A percentile compares a stretch with the other conserved stretches of the same genome.
Evolutionary conservation across 2,888 invertebrate species (phyloP).

Genomic region (Phalera bucephala): DNA sequence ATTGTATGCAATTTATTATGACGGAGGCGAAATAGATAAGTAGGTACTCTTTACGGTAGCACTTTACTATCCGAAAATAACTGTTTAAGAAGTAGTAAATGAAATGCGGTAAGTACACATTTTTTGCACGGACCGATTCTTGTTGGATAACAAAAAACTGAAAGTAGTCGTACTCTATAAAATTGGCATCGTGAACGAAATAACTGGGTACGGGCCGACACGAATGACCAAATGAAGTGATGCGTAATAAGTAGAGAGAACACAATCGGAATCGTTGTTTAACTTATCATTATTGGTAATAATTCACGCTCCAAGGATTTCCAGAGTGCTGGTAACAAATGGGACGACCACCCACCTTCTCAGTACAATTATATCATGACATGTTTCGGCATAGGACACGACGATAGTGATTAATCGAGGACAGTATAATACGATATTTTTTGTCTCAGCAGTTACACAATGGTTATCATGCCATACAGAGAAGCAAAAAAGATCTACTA

Average conservation of each 20-base stretch:
- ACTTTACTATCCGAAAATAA: not conserved
- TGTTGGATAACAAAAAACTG: not conserved
- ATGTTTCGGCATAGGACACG: too few species aligned
- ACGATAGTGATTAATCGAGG: too few species aligned
- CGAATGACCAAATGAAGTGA: not conserved
- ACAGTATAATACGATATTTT: too few species aligned
- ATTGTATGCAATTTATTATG: slow-evolving; percentile 16
- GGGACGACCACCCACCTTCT: not conserved
- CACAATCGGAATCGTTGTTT: not conserved
- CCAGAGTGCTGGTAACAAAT: not conserved
- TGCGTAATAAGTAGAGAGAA: not conserved
- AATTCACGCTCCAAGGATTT: not conserved
- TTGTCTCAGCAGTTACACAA: too few species aligned
- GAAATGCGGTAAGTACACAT: not conserved
- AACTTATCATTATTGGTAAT: not conserved
- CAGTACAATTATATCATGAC: too few species aligned
- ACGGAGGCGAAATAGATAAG: slow-evolving; percentile 9
- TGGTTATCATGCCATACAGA: too few species aligned
- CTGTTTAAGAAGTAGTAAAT: not conserved
- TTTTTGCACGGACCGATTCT: not conserved
- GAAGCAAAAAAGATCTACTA: too few species aligned
- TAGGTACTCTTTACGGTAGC: slow-evolving; percentile 1
- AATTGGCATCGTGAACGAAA: not conserved
- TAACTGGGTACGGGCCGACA: not conserved
- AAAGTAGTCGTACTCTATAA: not conserved